A percentile compares a stretch with the other conserved stretches of the same genome.
These are phyloP conservation scores for Leptopilina clavipes DNA, from an alignment of 1,140 invertebrate genomes.

Conservation along the genomic window DNA sequence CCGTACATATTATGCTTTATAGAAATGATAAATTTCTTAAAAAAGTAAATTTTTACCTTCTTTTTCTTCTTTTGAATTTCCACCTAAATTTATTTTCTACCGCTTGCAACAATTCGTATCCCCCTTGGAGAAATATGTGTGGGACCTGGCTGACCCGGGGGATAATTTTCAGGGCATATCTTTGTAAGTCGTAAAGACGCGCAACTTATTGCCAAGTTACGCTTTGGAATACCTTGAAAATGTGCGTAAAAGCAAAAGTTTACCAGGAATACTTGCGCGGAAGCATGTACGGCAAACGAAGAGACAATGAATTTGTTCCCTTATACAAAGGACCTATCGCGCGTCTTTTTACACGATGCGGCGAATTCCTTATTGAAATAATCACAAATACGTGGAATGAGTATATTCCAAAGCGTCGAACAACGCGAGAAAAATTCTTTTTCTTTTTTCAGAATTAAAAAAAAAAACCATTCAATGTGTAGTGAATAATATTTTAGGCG, in stretches of 20 bases:
- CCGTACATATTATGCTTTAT: too few species aligned
- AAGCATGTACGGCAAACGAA: background rate
- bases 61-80: too few species aligned
- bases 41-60: too few species aligned
- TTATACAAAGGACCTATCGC: constrained; percentile 26
- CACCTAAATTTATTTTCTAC: too few species aligned
- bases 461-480: too few species aligned
- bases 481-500: too few species aligned
- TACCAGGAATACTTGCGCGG: background rate
- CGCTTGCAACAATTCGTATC: too few species aligned
- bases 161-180: constrained; percentile 16
- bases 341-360: background rate
- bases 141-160: background rate
- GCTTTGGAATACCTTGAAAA: constrained; percentile 10
- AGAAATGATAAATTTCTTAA: too few species aligned
- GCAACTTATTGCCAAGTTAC: constrained; percentile 24
- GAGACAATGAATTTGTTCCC: constrained; percentile 15
- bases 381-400: constrained; percentile 23
- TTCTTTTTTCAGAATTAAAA: too few species aligned
- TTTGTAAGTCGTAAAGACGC: background rate
- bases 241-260: constrained; percentile 21
- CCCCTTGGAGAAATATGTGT: too few species aligned
- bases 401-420: background rate
- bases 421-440: background rate
- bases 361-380: constrained; percentile 15